phyloP scores from a whole-genome alignment of 2,888 invertebrate species.

The Phasia obesa region DNA sequence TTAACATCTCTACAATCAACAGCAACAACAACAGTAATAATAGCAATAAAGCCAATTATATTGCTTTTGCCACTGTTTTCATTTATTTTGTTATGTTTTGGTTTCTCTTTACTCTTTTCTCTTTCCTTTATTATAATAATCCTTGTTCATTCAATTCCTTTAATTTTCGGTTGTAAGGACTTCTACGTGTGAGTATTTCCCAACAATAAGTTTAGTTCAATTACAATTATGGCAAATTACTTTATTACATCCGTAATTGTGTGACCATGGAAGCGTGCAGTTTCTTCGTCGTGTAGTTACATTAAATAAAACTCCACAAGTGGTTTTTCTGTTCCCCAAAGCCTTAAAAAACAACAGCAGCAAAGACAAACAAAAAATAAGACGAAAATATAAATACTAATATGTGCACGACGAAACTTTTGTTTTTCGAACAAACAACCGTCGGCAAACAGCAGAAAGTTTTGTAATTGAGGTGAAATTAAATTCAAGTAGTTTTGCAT shows the following conservation, averaged over 20 bases:
- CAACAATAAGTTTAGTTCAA: slow-evolving; percentile 76
- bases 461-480: slow-evolving; percentile 46
- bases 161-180: slow-evolving; percentile 32
- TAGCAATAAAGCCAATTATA: slow-evolving; percentile 9
- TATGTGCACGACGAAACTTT: slow-evolving; percentile 25
- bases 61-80: slow-evolving; percentile 32
- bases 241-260: slow-evolving; percentile 82
- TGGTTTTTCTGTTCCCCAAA: slow-evolving; percentile 73
- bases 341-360: slow-evolving; percentile 45
- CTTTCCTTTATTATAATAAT: slow-evolving; percentile 21
- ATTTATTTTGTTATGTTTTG: slow-evolving; percentile 23
- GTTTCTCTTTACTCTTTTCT: slow-evolving; percentile 18
- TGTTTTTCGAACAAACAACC: slow-evolving; percentile 32
- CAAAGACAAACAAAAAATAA: background rate
- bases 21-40: slow-evolving; percentile 38
- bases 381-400: slow-evolving; percentile 5
- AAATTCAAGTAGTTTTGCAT: slow-evolving; percentile 28
- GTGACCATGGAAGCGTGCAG: slow-evolving; percentile 80
- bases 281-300: slow-evolving; percentile 74
- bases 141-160: slow-evolving; percentile 27
- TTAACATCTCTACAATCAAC: slow-evolving; percentile 14
- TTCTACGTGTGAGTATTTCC: slow-evolving; percentile 59
- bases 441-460: slow-evolving; percentile 63
- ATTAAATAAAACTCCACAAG: slow-evolving; percentile 69
- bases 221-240: slow-evolving; percentile 82